Base-by-base conservation (phyloP, 1,140 invertebrate genomes). In the Tribolium madens region DNA sequence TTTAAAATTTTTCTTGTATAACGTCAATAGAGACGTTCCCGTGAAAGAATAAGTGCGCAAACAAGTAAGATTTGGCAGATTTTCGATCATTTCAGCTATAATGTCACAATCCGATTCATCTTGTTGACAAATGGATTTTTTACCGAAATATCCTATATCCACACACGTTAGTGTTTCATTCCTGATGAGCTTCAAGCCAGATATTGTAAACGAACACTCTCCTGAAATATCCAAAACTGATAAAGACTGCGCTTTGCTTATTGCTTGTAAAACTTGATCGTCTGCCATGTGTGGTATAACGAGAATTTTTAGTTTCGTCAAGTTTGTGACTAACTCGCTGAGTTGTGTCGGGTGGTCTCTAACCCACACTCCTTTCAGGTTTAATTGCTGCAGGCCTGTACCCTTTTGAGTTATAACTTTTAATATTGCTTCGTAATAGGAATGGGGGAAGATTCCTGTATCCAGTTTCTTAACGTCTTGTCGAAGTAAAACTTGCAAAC, bases 331-430 rank as follows among this genome's bases (percentile, higher is more conserved):
- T 21, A 91, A 84, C 2, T 89, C 85, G 74, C 88, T 90, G 84
- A 92, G 87, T n/a, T 91, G 86, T 53, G 87, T 83, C 78, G 91
- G 87, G 77, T 90, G 89, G 68, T 92, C 91, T 84, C 90, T 89
- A 15, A 91, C 89, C 91, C 91, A 91, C 36, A 93, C 88, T 15
- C 91, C 91, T 87, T 92, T 91, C 72, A 92, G 86, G 86, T 92
- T 90, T 14, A 92, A 85, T 18, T 90, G 87, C 52, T 89, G 88
- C 78, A 92, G 52, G 36, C 90, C 87, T 1, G 86, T 85, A 6
- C 91, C 91, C 84, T 91, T 89, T 17, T 88, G 87, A 0, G 86
- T 86, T 78, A 92, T 89, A 57, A 90, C 86, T 84, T 90, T 87
- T 76, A 92, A 83, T 78, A 92, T 90, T 84, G 90, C 90, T 69